Evolutionary conservation across 2,888 invertebrate genomes (phyloP).

Genomic region (Shargacucullia verbasci): DNA sequence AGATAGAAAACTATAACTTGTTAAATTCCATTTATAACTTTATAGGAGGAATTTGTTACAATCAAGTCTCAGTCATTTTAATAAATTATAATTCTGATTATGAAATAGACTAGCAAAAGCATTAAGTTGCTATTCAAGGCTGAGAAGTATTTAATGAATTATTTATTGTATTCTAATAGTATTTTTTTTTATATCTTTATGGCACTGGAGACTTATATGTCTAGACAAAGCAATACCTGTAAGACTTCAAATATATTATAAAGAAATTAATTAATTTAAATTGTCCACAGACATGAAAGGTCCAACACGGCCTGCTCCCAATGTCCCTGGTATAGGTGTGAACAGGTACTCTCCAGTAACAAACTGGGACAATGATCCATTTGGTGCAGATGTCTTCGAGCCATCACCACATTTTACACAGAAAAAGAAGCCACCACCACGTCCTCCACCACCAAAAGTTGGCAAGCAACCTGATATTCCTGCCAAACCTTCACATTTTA

Average conservation of each 20-base stretch:
- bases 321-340: slow-evolving; percentile 79
- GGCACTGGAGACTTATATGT: too few relatives aligned
- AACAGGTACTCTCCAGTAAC: slow-evolving; percentile 88
- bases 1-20: too few relatives aligned
- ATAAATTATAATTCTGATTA: slow-evolving; percentile 32
- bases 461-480: slow-evolving; percentile 79
- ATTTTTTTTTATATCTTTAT: background rate
- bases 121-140: slow-evolving; percentile 33
- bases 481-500: slow-evolving; percentile 87
- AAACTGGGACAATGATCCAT: slow-evolving; percentile 86
- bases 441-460: slow-evolving; percentile 92
- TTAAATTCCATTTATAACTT: too few relatives aligned
- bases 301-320: slow-evolving; percentile 89
- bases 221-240: too few relatives aligned
- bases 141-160: slow-evolving; percentile 27
- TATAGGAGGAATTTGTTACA: background rate
- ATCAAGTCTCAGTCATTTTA: slow-evolving; percentile 10
- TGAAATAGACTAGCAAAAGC: slow-evolving; percentile 21
- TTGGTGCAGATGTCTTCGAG: slow-evolving; percentile 85
- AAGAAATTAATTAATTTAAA: too few relatives aligned
- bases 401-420: slow-evolving; percentile 78
- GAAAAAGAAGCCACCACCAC: slow-evolving; percentile 92
- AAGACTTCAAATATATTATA: too few relatives aligned
- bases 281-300: slow-evolving; percentile 88
- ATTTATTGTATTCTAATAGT: slow-evolving; percentile 16